These are phyloP conservation scores for Podarcis lilfordi DNA, from an alignment of 2,797 vertebrate genomes.

Conservation along the genomic window DNA sequence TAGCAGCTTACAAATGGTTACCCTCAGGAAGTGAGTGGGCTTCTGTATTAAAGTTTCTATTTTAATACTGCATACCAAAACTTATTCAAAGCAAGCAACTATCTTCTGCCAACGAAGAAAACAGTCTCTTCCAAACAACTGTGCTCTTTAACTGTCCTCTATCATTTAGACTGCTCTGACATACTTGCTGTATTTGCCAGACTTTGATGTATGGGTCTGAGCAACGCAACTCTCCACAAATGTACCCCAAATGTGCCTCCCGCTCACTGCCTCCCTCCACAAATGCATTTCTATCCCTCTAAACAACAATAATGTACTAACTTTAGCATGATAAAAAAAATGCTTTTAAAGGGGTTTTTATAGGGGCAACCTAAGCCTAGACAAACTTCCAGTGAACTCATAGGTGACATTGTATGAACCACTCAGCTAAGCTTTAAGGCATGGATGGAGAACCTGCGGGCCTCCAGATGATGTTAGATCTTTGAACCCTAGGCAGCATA, in stretches of 20 bases:
- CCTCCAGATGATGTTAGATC: background rate
- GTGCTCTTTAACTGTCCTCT: conserved; percentile 35
- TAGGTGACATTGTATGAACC: background rate
- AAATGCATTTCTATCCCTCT: background rate
- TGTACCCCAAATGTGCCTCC: conserved; percentile 19
- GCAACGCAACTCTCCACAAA: conserved; percentile 3
- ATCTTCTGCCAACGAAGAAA: conserved; percentile 47
- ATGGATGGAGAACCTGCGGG: background rate
- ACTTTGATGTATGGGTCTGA: conserved; percentile 18
- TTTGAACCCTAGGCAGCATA: background rate
- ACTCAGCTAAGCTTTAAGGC: background rate
- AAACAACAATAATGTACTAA: background rate
- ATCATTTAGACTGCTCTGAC: conserved; percentile 21
- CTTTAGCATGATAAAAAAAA: background rate
- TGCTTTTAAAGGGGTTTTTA: background rate
- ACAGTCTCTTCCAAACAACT: conserved; percentile 38
- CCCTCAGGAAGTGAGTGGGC: conserved; percentile 21
- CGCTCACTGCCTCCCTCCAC: conserved; percentile 16
- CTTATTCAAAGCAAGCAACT: conserved; percentile 54
- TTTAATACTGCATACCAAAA: conserved; percentile 45
- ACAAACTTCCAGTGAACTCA: background rate
- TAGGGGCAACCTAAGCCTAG: background rate
- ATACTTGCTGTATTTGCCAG: conserved; percentile 32
- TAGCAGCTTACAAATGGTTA: background rate
- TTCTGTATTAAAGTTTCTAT: conserved; percentile 41